A percentile compares a stretch with the other conserved stretches of the same genome.
phyloP scores from a whole-genome alignment of 2,113 vertebrate species.

The Oceanites oceanicus region DNA sequence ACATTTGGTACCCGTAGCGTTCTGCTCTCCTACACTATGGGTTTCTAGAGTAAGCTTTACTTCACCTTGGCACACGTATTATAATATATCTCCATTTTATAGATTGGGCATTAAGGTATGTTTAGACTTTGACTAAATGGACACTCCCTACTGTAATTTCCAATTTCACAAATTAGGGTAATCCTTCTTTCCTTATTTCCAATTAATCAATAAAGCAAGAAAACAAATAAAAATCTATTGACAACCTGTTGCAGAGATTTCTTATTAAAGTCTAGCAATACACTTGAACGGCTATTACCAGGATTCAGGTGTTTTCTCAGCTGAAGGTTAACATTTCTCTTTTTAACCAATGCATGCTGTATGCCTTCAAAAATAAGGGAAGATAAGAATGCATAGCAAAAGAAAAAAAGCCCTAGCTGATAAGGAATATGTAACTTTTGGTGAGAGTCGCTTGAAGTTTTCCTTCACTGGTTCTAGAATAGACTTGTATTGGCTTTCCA shows the following conservation, averaged over 20 bases:
- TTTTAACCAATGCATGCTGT: neutral
- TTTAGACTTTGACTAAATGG: neutral
- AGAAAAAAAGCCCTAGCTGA: neutral
- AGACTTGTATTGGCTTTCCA: neutral
- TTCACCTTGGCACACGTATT: neutral
- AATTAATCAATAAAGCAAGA: neutral
- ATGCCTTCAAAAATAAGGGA: neutral
- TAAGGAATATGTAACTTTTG: neutral
- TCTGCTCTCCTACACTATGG: neutral
- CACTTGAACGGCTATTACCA: neutral
- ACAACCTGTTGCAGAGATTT: neutral
- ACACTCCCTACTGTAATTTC: neutral
- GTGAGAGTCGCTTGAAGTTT: neutral
- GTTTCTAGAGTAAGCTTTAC: neutral
- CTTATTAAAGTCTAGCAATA: neutral
- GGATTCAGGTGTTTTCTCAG: neutral
- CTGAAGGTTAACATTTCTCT: neutral
- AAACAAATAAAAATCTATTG: neutral
- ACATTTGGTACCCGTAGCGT: fast-evolving
- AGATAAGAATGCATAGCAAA: neutral
- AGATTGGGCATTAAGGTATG: neutral
- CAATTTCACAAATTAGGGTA: neutral
- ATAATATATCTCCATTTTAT: neutral
- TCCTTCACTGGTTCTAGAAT: neutral
- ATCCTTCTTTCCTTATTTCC: neutral